Conservation (phyloP, 64 coral and sea anemone genomes). For the Actinia tenebrosa region DNA sequence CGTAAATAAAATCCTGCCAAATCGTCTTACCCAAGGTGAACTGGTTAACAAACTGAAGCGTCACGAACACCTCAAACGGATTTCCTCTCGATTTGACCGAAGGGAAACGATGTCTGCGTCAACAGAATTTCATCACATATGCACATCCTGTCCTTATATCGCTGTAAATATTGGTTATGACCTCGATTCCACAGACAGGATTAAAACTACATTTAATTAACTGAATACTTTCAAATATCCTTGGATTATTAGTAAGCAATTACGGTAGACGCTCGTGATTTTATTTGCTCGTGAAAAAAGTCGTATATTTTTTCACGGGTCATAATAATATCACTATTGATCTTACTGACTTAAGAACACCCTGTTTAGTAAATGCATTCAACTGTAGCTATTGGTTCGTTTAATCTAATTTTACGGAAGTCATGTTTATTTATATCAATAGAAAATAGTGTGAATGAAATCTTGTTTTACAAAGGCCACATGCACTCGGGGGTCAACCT, state of each 20-base stretch:
- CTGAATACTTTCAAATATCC: neutral
- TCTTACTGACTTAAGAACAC: neutral
- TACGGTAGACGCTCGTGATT: neutral
- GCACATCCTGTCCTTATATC: neutral
- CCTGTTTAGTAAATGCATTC: neutral
- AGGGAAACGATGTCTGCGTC: neutral
- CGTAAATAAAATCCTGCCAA: neutral
- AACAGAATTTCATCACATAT: neutral
- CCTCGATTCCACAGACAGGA: neutral
- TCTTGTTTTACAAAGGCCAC: neutral
- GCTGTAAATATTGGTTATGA: neutral
- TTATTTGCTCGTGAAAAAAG: neutral
- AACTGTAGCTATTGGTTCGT: neutral
- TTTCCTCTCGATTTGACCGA: neutral
- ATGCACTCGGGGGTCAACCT: neutral
- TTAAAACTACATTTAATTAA: neutral
- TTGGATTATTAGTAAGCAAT: neutral
- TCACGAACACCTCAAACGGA: neutral
- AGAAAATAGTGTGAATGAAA: neutral
- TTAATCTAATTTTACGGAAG: neutral
- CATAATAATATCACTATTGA: too few species aligned
- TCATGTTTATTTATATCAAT: neutral
- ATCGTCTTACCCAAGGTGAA: neutral
- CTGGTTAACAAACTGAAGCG: neutral
- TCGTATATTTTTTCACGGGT: too few species aligned